Evolutionary conservation across 2,797 vertebrate species (phyloP), one percentile per base, ranked within the genome.

Genomic region (Malurus splendens): DNA sequence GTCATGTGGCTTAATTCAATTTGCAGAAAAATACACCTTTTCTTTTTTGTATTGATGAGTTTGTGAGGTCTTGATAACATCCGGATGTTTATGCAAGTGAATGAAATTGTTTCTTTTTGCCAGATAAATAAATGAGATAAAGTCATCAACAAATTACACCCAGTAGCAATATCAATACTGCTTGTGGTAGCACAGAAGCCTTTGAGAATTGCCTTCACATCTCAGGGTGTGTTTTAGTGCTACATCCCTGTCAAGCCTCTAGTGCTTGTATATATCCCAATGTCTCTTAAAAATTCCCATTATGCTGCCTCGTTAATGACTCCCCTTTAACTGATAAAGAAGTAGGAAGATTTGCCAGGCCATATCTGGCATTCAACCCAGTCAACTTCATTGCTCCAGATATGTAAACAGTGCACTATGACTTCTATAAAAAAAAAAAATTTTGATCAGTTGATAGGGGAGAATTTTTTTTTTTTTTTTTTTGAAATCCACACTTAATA

Each of bases 61-160:
- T 91, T 87, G 39, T 90, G 76, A 91, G 41, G 60, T 76, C 22
- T 81, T 89, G 62, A 89, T 86, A 82, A 65, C 17, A 66, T 68
- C 57, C 76, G 81, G 72, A 82, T 62, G 44, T 92, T 90, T 87
- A 80, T 79, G 44, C 42, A 90, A 82, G 57, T 81, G 67, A 91
- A 86, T 94, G 12, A 90, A 94, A 89, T 88, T 45, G 9, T 39
- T 94, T 92, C n/a, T 15, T 55, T 82, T 32, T 90, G 33, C 81
- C 82, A 92, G 18, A 61, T 39, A 92, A 92, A 94, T 83, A 94
- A 93, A 94, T 82, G 81, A 96, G 47, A 76, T 65, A 77, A 93
- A 91, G 68, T 91, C 78, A 91, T 92, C 75, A 93, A 87, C 33
- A 94, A 81, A 82, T 59, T 38, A 45, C 57, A 76, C 28, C 73